A percentile compares a stretch with the other conserved stretches of the same genome.
Evolutionary conservation across 2,113 vertebrate genomes (phyloP).

Genomic region (Saguinus imperator): DNA sequence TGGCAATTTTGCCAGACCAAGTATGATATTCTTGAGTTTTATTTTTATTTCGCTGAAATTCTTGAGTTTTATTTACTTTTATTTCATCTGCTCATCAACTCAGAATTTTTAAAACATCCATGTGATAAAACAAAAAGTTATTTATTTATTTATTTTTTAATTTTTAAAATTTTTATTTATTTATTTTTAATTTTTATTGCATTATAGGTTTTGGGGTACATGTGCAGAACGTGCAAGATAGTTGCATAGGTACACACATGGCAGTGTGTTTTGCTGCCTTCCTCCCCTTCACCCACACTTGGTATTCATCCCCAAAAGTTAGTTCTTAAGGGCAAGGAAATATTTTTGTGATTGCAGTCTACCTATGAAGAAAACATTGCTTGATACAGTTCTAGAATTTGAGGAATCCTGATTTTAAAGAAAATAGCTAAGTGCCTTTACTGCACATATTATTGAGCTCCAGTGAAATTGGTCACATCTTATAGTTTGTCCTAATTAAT

Average conservation of each 20-base stretch:
- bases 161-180: too few species aligned
- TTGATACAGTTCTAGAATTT: constrained; percentile 14
- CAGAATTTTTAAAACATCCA: constrained; percentile 34
- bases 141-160: too few species aligned
- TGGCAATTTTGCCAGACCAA: background rate
- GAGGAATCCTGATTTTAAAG: constrained; percentile 42
- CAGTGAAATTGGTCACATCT: background rate
- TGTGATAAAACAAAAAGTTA: constrained; percentile 31
- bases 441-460: constrained; percentile 29
- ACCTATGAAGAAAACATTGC: background rate
- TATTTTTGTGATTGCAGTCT: background rate
- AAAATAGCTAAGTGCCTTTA: background rate
- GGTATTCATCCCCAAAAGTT: too few species aligned
- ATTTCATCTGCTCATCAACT: background rate
- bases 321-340: background rate
- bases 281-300: too few species aligned
- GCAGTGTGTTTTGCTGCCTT: too few species aligned
- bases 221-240: too few species aligned
- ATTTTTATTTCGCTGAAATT: constrained; percentile 12
- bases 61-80: background rate
- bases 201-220: too few species aligned
- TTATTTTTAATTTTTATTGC: too few species aligned
- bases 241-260: too few species aligned
- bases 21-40: constrained; percentile 21
- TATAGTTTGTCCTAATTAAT: constrained; percentile 36